These are phyloP conservation scores for Eurystomus gularis DNA, from an alignment of 2,113 vertebrate species.

Conservation along the genomic window DNA sequence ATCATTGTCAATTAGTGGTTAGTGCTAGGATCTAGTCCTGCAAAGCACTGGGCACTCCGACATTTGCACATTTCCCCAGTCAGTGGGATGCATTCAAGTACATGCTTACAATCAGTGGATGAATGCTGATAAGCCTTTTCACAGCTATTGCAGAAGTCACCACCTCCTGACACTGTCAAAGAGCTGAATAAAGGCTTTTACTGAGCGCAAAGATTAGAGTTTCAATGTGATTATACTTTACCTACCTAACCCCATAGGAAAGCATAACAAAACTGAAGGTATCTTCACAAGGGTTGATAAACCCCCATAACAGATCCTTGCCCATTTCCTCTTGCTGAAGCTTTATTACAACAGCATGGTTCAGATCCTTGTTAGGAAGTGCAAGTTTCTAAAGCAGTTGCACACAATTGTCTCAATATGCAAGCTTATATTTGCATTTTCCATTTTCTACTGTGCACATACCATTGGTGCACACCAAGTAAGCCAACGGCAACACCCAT, in stretches of 20 bases:
- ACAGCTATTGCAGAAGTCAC: background rate
- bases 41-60: background rate
- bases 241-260: background rate
- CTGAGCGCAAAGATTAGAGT: background rate
- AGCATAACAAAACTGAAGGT: background rate
- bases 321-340: background rate
- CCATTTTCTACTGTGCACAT: background rate
- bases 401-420: background rate
- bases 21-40: background rate
- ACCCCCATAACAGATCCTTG: background rate
- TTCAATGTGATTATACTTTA: background rate
- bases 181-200: background rate
- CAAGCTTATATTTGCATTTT: background rate
- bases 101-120: fast-evolving
- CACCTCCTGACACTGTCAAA: background rate
- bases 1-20: background rate
- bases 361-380: background rate
- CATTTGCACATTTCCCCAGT: background rate
- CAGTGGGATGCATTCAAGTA: background rate
- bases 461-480: background rate
- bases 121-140: background rate
- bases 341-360: background rate
- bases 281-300: background rate
- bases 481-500: background rate
- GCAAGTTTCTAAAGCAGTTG: background rate